Evolutionary conservation across 2,888 invertebrate genomes (phyloP).

Genomic region (Tachina fera): DNA sequence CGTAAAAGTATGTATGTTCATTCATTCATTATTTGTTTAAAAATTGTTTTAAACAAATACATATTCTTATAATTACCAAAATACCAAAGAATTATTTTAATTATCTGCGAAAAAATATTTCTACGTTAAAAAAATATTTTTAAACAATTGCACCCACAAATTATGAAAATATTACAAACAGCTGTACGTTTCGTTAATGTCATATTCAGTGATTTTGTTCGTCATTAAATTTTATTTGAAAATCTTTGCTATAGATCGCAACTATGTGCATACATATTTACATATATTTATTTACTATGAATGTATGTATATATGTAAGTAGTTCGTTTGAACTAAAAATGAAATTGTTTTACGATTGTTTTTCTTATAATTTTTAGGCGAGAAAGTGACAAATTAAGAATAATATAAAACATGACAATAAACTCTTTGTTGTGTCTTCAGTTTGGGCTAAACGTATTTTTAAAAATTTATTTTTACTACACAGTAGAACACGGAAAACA

Average conservation of each 20-base stretch:
- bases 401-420: constrained; percentile 26
- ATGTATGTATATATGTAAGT: not conserved
- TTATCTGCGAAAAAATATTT: constrained; percentile 29
- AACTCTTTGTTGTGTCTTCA: constrained; percentile 16
- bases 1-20: not conserved
- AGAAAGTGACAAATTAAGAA: not conserved
- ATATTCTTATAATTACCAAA: constrained; percentile 33
- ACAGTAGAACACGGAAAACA: no score
- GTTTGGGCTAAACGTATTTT: not conserved
- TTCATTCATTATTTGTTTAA: constrained; percentile 17
- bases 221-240: constrained; percentile 13
- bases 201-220: constrained; percentile 29
- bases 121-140: not conserved
- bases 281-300: not conserved
- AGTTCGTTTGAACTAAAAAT: not conserved
- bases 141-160: constrained; percentile 53
- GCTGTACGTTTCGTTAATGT: constrained; percentile 42
- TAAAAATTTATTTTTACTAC: no score
- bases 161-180: constrained; percentile 51
- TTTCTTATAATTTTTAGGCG: not conserved
- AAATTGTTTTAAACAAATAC: not conserved
- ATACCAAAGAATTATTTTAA: constrained; percentile 33
- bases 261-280: not conserved
- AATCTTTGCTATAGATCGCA: not conserved
- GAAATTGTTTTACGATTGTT: not conserved